Percentiles rank a stretch among this genome's conserved stretches.
Conservation (phyloP, 2,113 vertebrate species). For the Leuciscus idus region DNA sequence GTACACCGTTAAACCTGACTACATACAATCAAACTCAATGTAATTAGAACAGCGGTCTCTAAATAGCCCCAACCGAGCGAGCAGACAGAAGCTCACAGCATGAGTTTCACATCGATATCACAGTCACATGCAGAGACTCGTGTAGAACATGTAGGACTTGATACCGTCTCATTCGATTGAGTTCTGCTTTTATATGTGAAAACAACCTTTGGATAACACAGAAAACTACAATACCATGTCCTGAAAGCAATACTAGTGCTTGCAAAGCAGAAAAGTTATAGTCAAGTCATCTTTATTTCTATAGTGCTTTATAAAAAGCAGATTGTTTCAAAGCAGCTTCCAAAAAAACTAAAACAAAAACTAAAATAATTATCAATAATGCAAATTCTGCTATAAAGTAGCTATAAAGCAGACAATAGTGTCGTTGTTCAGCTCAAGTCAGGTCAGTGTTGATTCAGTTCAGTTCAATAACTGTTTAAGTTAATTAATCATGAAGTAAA, state of each 20-base stretch:
- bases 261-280: background rate
- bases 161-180: background rate
- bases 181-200: conserved; percentile 13
- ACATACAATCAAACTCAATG: conserved; percentile 12
- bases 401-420: no score
- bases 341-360: no score
- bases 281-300: no score
- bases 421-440: no score
- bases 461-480: no score
- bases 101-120: background rate
- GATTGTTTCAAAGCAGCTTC: no score
- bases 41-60: conserved; percentile 2
- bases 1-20: conserved; percentile 12
- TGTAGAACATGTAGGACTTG: background rate
- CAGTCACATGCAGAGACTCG: background rate
- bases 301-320: no score
- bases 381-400: no score
- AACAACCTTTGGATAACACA: background rate
- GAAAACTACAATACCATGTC: background rate
- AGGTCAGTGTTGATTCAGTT: no score
- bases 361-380: no score
- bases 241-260: background rate
- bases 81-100: conserved; percentile 33
- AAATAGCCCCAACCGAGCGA: conserved; percentile 9
- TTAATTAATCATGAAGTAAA: no score